Evolutionary conservation across 2,113 vertebrate genomes (phyloP), one percentile per base, ranked within the genome.

Genomic region (Cyprinus carpio): DNA sequence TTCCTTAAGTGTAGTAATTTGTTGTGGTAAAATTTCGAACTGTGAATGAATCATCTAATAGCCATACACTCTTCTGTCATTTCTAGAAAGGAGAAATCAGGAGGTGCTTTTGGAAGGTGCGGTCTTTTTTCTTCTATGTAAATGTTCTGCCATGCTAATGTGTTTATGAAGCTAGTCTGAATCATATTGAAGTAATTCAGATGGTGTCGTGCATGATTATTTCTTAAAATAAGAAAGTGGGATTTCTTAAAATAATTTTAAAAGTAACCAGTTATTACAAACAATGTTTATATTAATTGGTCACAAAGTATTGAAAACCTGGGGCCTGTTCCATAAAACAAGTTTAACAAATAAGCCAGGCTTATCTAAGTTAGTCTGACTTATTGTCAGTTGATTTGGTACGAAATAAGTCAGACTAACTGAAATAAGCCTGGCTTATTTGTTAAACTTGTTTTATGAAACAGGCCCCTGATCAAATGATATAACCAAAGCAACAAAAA

Each of bases 61-160:
- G 25, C 6, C 40, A 11, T n/a, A 10, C 20, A 4, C 64, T n/a
- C 4, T 29, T 40, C 13, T 82, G 23, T 64, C 75, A 84, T 46
- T 90, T 90, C 2, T 15, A 93, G 92, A 85, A 93, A 92, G 91
- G 74, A 75, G 5, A 87, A 34, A 82, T 87, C 87, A 4, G 93
- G 91, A 37, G 83, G 89, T 86, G 91, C 91, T 86, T 92, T 84
- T 87, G 88, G 87, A 71, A 92, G 83, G 93, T 92, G 84, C 82
- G 87, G 88, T 27, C 1, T 12, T 16, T 1, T 71, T 5, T 67
- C 82, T 2, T 25, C 3, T 51, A 1, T 13, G 0, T 16, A 49
- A n/a, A 87, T 43, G 23, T 60, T 80, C 56, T 56, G 1, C 15
- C 18, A 20, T 84, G 25, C 20, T 37, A 25, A 67, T 8, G 6